Base-by-base conservation (phyloP, 2,113 vertebrate species). In the Perccottus glenii region DNA sequence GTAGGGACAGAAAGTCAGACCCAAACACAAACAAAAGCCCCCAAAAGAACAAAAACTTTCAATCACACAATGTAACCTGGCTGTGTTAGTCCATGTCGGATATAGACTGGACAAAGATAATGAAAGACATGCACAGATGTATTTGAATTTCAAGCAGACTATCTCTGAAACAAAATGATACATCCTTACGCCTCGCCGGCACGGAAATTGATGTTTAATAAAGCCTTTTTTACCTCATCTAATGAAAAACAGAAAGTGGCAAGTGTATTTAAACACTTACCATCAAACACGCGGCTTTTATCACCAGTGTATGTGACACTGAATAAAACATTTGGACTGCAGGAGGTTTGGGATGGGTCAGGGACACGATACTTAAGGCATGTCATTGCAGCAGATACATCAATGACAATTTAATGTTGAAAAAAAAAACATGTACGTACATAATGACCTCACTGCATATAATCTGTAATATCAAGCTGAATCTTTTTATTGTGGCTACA, bases 211-310 rank as follows among this genome's bases (percentile, higher is more conserved):
- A 74, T 70, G 65, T 68, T 75, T 81, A 88, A 85, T 70, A 67
- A 69, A 38, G 48, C 12, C 19, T 73, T 55, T 63, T 70, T 73
- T 72, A 66, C 56, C 52, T 16, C 49, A 74, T 85, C 80, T 75
- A 84, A 77, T 59, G 61, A 44, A 77, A 58, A 65, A 58, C 70
- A 57, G 38, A 67, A 42, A 73, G 62, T 79, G 82, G 85, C 83
- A 87, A 77, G 84, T 69, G 44, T 78, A 84, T 89, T 90, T 48
- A 80, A 69, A 89, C n/a, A n/a, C 83, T 80, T 63, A 56, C 65
- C 64, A 75, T 81, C 64, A 62, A 62, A 73, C 62, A 61, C 62
- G 44, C 60, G 43, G 66, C 65, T 58, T 43, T 45, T 69, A 36
- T 48, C 59, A 46, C 36, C 10, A 5, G 49, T 56, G 61, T 43